Conservation (phyloP, 2,888 invertebrate species). For the Pedicia rivosa region DNA sequence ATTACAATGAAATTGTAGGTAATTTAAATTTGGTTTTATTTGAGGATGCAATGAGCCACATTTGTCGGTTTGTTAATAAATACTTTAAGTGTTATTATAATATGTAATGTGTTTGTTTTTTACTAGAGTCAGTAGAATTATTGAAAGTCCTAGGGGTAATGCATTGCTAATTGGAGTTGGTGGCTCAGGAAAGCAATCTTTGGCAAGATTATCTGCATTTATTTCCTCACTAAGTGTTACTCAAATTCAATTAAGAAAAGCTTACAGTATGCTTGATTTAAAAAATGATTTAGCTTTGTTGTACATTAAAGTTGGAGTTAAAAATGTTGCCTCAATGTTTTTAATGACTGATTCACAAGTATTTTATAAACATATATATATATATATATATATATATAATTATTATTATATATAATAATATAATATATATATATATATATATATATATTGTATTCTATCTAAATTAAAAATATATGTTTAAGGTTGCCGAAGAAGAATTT, state of each 20-base stretch:
- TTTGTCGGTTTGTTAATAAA: conserved; percentile 43
- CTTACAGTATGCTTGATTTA: conserved; percentile 67
- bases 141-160: conserved; percentile 84
- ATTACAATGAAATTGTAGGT: conserved; percentile 79
- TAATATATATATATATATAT: too few species aligned
- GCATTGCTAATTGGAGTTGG: conserved; percentile 87
- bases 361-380: too few species aligned
- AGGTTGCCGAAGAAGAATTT: conserved; percentile 73
- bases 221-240: conserved; percentile 86
- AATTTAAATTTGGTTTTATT: conserved; percentile 90
- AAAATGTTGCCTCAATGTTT: conserved; percentile 71
- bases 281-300: conserved; percentile 56
- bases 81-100: neutral
- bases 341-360: conserved; percentile 84
- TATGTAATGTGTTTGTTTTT: neutral
- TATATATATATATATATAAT: too few species aligned
- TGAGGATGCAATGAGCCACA: conserved; percentile 90
- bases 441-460: too few species aligned
- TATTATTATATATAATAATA: too few species aligned
- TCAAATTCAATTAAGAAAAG: conserved; percentile 78
- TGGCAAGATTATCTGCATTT: conserved; percentile 75
- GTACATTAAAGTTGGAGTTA: conserved; percentile 75
- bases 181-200: conserved; percentile 86
- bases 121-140: conserved; percentile 68
- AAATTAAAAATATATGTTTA: neutral